Conservation (phyloP, 2,113 vertebrate genomes). For the Paracanthobrama guichenoti region DNA sequence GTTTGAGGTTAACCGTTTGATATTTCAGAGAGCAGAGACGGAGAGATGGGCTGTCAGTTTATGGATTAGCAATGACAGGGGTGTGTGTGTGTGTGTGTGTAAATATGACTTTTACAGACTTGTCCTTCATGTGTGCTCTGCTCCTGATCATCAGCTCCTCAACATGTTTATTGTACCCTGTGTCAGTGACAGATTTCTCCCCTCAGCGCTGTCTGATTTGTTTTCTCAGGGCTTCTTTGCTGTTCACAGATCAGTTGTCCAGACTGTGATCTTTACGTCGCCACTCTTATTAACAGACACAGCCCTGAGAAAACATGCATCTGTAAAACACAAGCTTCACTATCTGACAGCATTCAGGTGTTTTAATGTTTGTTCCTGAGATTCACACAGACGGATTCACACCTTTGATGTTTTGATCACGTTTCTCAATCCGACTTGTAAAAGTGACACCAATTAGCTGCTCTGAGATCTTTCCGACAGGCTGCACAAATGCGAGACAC, state of each 20-base stretch:
- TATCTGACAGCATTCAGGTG: not conserved
- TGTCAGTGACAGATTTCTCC: not conserved
- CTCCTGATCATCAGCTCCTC: slow-evolving; percentile 1
- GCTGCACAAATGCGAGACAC: not conserved
- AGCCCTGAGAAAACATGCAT: not conserved
- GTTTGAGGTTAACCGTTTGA: not conserved
- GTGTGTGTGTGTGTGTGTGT: not conserved
- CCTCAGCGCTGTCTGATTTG: not conserved
- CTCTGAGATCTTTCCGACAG: not conserved
- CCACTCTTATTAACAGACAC: not conserved
- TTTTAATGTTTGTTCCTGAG: slow-evolving; percentile 17
- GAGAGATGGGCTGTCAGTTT: not conserved
- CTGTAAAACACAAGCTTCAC: not conserved
- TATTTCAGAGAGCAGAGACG: not conserved
- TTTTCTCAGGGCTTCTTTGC: not conserved
- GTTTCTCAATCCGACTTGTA: not conserved
- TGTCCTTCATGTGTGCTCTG: not conserved
- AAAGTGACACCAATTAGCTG: slow-evolving; percentile 38
- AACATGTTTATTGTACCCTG: not conserved
- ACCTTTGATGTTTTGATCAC: slow-evolving; percentile 21
- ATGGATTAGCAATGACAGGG: not conserved
- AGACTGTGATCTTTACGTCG: not conserved
- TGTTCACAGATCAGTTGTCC: not conserved
- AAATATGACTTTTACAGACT: not conserved
- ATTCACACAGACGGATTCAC: not conserved